Percentiles rank a stretch among this genome's conserved stretches.
phyloP scores from a whole-genome alignment of 2,113 vertebrate species.

The Motacilla tschutschensis region DNA sequence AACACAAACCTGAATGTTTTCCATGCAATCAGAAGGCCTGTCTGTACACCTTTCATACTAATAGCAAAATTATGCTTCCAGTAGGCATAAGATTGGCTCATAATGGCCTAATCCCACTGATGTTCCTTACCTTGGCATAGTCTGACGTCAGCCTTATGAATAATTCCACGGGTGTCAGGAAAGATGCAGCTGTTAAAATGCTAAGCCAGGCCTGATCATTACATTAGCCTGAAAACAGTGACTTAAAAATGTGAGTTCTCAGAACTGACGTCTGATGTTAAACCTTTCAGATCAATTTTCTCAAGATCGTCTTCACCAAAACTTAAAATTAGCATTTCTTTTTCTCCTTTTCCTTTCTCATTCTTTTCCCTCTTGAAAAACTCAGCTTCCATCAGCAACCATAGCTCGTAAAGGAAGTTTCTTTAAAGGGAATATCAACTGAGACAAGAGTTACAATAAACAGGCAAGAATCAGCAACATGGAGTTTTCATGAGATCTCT shows the following conservation, averaged over 20 bases:
- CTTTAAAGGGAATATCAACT: not conserved
- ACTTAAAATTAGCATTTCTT: not conserved
- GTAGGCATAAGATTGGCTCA: conserved; percentile 6
- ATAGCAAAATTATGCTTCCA: conserved; percentile 24
- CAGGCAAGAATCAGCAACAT: not conserved
- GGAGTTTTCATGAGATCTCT: not conserved
- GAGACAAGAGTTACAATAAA: not conserved
- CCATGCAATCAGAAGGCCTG: not conserved
- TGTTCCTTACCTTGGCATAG: not conserved
- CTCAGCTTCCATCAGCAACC: not conserved
- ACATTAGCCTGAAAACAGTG: conserved; percentile 6
- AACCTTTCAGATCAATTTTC: not conserved
- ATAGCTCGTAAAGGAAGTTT: not conserved
- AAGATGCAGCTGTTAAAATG: conserved; percentile 30
- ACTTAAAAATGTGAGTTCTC: not conserved
- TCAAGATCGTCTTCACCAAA: not conserved
- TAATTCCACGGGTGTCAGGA: not conserved
- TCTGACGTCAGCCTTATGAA: conserved; percentile 35
- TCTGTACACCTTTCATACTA: not conserved
- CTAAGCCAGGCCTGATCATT: conserved; percentile 4
- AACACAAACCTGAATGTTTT: not conserved
- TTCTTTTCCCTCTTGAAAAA: not conserved
- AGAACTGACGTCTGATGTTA: not conserved
- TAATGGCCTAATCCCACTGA: conserved; percentile 16
- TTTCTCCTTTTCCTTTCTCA: not conserved